phyloP scores from a whole-genome alignment of 35 echinoderm and acorn worm genomes.

The Anneissia japonica region DNA sequence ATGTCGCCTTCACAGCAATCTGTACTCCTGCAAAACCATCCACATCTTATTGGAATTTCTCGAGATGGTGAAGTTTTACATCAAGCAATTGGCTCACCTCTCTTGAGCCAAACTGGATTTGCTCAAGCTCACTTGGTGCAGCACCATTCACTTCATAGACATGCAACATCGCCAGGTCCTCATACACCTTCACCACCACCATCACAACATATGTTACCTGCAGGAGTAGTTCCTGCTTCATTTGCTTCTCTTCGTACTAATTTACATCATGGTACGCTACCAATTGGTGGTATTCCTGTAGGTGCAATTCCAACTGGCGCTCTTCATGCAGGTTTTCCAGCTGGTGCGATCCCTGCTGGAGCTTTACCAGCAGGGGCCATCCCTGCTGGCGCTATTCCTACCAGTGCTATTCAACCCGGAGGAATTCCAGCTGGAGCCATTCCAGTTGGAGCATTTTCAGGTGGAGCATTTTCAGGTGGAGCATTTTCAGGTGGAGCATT shows the following conservation, averaged over 20 bases:
- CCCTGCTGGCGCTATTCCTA: conserved; percentile 17
- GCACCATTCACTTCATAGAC: too few species aligned
- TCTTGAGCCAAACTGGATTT: not conserved
- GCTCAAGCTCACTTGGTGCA: not conserved
- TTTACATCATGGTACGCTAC: not conserved
- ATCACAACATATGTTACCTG: not conserved
- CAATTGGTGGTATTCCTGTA: not conserved
- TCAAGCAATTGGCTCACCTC: not conserved
- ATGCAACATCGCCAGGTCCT: not conserved
- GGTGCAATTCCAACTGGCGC: not conserved
- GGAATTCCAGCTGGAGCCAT: conserved; percentile 12
- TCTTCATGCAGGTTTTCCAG: conserved; percentile 14
- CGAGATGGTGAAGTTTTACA: not conserved
- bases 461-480: not conserved
- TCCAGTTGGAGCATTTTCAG: conserved; percentile 3
- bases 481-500: not conserved
- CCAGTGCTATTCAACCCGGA: not conserved
- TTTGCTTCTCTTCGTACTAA: not conserved
- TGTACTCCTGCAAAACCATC: not conserved
- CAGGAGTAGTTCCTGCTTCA: not conserved
- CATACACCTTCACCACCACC: not conserved
- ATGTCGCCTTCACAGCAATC: not conserved
- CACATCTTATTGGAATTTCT: not conserved
- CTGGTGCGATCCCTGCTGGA: not conserved
- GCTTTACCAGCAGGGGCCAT: conserved; percentile 9